Evolutionary conservation across 2,113 vertebrate species (phyloP), one percentile per base, ranked within the genome.

Genomic region (Chaetodon auriga): DNA sequence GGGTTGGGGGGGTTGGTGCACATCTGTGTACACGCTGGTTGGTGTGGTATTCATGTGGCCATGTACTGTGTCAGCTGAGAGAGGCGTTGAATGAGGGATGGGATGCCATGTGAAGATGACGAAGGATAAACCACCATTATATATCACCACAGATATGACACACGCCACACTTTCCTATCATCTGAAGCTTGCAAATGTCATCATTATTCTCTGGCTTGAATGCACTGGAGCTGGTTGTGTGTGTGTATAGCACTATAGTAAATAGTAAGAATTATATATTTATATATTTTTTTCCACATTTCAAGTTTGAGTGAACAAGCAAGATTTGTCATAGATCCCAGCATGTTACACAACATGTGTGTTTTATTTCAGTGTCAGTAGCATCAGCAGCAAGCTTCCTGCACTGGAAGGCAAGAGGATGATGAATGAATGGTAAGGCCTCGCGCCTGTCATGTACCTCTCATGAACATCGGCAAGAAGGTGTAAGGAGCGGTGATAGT

Each of bases 21-120:
- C 86, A 81, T 89, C 84, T 86, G 63, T 86, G 72, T 78, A 66
- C 51, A 72, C 65, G 75, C 38, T 73, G 73, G 68, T 51, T 61
- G 66, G 18, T 41, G 55, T 0, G 12, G 43, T 66, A 71, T 76
- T 23, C 54, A 41, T 74, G 38, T 80, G 72, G 30, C 54, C 36
- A n/a, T 45, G 46, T 25, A 70, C 53, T 58, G 68, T 85, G 54
- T 75, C 49, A 79, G 23, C 46, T 1, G 9, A 18, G 53, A 54
- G 48, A 58, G 19, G 46, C 1, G 2, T 15, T 55, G 30, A 74
- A 68, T 80, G 57, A 89, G 48, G 43, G 66, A 84, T 84, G 62
- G 70, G 46, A 85, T 35, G 49, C 23, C 14, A 72, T 46, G 61
- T 68, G 68, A 18, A 5, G 48, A 80, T 41, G 61, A 85, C 68